Conservation (phyloP, 1,140 invertebrate species). For the Thaumetopoea pityocampa region DNA sequence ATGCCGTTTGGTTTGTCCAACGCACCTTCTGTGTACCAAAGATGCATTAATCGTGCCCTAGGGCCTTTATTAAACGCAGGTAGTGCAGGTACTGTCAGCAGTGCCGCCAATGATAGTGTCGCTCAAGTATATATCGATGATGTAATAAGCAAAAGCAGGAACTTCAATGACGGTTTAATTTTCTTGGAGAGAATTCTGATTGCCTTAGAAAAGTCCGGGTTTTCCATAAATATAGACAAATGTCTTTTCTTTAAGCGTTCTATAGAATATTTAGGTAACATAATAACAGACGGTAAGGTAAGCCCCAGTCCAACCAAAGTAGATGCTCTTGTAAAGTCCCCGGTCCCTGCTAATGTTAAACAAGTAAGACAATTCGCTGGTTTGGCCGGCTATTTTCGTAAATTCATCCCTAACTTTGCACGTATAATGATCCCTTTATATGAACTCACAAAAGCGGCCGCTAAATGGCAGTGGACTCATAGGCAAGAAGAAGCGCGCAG, state of each 20-base stretch:
- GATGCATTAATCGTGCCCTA: conserved; percentile 12
- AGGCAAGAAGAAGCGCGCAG: conserved; percentile 1
- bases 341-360: conserved; percentile 8
- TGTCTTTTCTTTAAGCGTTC: conserved; percentile 14
- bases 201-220: conserved; percentile 7
- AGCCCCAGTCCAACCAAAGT: conserved; percentile 16
- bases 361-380: conserved; percentile 21
- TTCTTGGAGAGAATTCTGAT: conserved; percentile 5
- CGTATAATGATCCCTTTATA: not conserved
- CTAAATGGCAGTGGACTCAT: conserved; percentile 4
- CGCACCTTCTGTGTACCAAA: conserved; percentile 13
- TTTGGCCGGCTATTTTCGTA: conserved; percentile 17
- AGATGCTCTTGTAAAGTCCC: conserved; percentile 5
- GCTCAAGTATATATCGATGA: conserved; percentile 23
- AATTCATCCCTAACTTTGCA: conserved; percentile 12
- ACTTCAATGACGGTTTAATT: not conserved
- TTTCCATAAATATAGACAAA: conserved; percentile 21
- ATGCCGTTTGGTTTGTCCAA: conserved; percentile 21
- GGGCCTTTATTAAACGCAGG: too few relatives aligned
- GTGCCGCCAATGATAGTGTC: not conserved
- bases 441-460: not conserved
- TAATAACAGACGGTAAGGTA: conserved; percentile 9
- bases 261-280: conserved; percentile 20
- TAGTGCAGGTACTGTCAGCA: too few relatives aligned
- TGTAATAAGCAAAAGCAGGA: not conserved